Evolutionary conservation across 2,888 invertebrate species (phyloP), one percentile per base, ranked within the genome.

Genomic region (Cryptophagus acutangulus): DNA sequence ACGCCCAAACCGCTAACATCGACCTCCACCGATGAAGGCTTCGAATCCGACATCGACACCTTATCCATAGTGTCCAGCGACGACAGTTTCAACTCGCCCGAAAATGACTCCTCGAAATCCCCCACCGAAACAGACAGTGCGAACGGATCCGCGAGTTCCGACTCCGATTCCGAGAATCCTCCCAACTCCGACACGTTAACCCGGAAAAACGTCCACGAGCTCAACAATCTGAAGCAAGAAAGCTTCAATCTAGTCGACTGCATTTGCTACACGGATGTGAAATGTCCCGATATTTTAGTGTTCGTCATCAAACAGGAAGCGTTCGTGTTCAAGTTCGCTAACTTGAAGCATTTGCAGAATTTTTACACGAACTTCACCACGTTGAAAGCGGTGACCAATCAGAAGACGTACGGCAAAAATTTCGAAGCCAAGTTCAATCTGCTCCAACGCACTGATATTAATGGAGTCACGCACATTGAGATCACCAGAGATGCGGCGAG

Each of bases 401-500:
- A 69, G 38, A 63, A 63, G 46, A 56, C 58, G n/a, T 66, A 64
- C 47, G 42, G 51, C 0, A 64, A 57, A 40, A 54, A 51, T 37
- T 24, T 51, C 10, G 41, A 42, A 2, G 49, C 55, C 9, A 61
- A 59, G 38, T 74, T 70, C 52, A 73, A 72, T 52, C 54, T 74
- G 31, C 52, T 73, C 13, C 73, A 74, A 46, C 61, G 71, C 30
- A 72, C 71, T 16, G 74, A 74, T 49, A 63, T 63, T 12, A 71
- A 74, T 53, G 74, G 73, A 3, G 65, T 74, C 2, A 74, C 74
- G 1, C 74, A 74, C 49, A 73, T 74, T 37, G 71, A 73, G 48
- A 71, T 74, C 13, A 62, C 62, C 13, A 56, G 62, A 35, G 55
- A 59, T 38, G 53, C 61, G n/a, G 51, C 52, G 36, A 50, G 49